Evolutionary conservation across 2,113 vertebrate species (phyloP).

Genomic region (Nothoprocta perdicaria): DNA sequence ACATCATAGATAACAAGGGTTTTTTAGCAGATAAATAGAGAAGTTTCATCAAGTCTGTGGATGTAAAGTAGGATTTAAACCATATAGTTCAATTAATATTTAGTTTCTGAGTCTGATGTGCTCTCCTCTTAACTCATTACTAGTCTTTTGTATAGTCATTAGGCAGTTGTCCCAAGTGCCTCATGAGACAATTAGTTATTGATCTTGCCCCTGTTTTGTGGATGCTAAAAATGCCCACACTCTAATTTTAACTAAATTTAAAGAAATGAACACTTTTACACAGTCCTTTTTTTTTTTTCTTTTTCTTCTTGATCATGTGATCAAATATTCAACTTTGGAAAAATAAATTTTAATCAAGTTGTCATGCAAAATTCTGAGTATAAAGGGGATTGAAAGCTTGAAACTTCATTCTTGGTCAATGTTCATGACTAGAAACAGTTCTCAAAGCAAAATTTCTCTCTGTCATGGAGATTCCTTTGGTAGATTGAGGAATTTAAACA

Average conservation of each 20-base stretch:
- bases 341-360: neutral
- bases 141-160: neutral
- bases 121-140: neutral
- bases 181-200: constrained; percentile 28
- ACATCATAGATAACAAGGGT: neutral
- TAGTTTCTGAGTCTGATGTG: neutral
- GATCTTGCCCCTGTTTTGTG: neutral
- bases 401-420: neutral
- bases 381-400: neutral
- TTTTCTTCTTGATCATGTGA: neutral
- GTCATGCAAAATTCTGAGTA: neutral
- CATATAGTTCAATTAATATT: neutral
- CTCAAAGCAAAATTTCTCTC: neutral
- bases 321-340: neutral
- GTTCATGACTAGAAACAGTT: neutral
- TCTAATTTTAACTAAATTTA: neutral
- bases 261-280: neutral
- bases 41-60: neutral
- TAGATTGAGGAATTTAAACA: neutral
- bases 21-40: neutral
- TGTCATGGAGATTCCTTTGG: neutral
- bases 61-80: neutral
- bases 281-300: neutral
- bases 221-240: neutral
- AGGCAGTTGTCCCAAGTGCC: neutral